Conservation (phyloP, 2,888 invertebrate genomes). For the Rotaria sp. region DNA sequence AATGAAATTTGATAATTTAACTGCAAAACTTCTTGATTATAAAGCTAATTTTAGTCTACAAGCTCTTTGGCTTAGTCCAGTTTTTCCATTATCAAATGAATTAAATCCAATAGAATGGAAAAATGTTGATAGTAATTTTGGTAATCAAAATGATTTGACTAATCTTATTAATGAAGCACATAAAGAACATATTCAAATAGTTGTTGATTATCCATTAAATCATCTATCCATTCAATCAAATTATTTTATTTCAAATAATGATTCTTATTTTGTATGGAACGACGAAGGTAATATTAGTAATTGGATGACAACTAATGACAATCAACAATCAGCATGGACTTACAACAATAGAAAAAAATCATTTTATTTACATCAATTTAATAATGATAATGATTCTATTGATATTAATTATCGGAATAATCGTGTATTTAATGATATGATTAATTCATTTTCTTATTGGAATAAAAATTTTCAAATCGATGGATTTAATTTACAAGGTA, state of each 20-base stretch:
- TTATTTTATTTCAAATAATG: not conserved
- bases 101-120: not conserved
- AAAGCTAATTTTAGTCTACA: not conserved
- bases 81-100: not conserved
- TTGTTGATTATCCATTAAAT: slow-evolving; percentile 24
- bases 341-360: not conserved
- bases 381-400: not conserved
- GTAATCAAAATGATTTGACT: not conserved
- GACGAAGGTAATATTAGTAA: not conserved
- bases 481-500: slow-evolving; percentile 12
- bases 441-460: not conserved
- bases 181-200: not conserved
- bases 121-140: not conserved
- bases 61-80: not conserved
- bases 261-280: not conserved
- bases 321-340: not conserved
- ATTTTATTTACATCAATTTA: slow-evolving; percentile 16
- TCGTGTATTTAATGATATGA: not conserved
- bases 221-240: not conserved
- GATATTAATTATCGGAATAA: slow-evolving; percentile 22
- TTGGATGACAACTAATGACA: not conserved
- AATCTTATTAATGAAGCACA: not conserved
- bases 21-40: not conserved
- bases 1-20: not conserved
- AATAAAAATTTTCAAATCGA: not conserved